phyloP scores from a whole-genome alignment of 2,113 vertebrate species.

The Dicentrarchus labrax region DNA sequence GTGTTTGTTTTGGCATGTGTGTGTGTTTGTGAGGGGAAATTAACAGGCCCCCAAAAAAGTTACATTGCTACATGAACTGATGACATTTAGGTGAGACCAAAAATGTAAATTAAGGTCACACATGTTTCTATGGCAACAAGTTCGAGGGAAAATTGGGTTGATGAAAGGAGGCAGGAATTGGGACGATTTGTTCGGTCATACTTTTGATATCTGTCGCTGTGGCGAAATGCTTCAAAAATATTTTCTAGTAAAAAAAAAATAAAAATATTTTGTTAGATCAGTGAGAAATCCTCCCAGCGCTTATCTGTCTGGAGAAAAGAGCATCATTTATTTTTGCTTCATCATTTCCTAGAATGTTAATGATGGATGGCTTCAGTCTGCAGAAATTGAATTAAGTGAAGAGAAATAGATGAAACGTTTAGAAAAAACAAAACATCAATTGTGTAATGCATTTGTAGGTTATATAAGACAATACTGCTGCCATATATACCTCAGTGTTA shows the following conservation, averaged over 20 bases:
- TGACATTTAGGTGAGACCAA: background rate
- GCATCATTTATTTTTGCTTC: background rate
- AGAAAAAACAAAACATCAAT: background rate
- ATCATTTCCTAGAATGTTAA: background rate
- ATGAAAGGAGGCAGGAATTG: background rate
- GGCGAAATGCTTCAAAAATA: background rate
- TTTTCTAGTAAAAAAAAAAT: background rate
- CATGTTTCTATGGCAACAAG: background rate
- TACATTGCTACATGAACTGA: too few relatives aligned
- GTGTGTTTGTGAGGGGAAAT: constrained; percentile 14
- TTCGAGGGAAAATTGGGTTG: background rate
- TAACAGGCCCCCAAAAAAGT: background rate
- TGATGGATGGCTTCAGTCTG: background rate
- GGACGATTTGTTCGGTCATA: background rate
- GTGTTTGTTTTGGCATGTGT: constrained; percentile 62
- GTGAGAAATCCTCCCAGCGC: background rate
- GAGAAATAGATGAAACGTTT: background rate
- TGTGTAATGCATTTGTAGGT: too few relatives aligned
- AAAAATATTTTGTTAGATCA: background rate
- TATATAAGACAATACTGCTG: background rate
- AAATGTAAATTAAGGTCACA: background rate
- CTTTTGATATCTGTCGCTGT: background rate
- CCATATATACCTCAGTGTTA: background rate
- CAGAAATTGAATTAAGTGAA: background rate
- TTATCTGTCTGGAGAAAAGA: background rate